These are phyloP conservation scores for Odontomyia ornata DNA, from an alignment of 2,888 invertebrate species.

Conservation along the genomic window DNA sequence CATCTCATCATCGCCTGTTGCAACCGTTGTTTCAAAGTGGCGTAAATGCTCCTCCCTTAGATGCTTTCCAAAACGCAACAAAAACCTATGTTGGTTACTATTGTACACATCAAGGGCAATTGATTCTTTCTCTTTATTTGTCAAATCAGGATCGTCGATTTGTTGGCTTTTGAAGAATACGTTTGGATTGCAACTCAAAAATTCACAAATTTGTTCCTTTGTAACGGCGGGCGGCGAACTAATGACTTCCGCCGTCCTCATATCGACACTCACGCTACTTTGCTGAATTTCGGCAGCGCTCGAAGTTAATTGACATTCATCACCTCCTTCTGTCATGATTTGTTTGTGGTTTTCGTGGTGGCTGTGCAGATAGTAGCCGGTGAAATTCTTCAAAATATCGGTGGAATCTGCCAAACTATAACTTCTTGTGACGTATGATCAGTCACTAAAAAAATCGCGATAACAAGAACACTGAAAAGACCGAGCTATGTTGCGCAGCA, in stretches of 20 bases:
- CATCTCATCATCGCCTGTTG: conserved; percentile 66
- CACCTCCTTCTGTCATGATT: conserved; percentile 31
- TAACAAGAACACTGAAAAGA: too few species aligned
- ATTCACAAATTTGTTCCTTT: conserved; percentile 68
- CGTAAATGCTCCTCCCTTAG: conserved; percentile 74
- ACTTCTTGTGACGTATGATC: too few species aligned
- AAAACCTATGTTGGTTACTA: conserved; percentile 75
- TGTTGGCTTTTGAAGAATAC: conserved; percentile 84
- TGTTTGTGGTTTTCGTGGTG: not conserved
- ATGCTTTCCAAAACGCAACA: conserved; percentile 79
- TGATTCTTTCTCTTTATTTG: conserved; percentile 72
- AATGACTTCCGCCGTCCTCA: not conserved
- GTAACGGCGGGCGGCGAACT: conserved; percentile 54
- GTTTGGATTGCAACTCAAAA: conserved; percentile 55
- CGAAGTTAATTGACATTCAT: not conserved
- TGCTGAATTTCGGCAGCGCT: not conserved
- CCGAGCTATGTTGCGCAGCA: too few species aligned
- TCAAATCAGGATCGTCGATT: conserved; percentile 78
- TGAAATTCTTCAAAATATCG: not conserved
- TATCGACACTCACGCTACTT: not conserved
- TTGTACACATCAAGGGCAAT: conserved; percentile 73
- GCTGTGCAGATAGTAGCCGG: not conserved
- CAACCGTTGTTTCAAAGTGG: conserved; percentile 69
- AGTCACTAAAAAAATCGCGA: too few species aligned
- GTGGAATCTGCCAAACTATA: not conserved